These are phyloP conservation scores for Chironomus tentans DNA, from an alignment of 2,888 invertebrate genomes.

Conservation along the genomic window DNA sequence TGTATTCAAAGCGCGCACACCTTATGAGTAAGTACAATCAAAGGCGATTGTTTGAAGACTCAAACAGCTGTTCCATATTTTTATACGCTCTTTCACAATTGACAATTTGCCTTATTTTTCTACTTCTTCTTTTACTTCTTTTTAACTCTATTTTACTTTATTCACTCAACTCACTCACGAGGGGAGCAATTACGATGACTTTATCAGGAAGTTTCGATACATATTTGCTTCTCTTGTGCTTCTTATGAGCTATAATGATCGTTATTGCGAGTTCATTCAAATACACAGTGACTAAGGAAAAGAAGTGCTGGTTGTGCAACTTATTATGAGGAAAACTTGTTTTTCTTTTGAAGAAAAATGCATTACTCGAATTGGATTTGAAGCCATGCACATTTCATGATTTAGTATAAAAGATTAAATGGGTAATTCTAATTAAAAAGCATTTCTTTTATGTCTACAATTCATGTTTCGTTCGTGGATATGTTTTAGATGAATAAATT, in stretches of 20 bases:
- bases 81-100: neutral
- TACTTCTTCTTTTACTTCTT: neutral
- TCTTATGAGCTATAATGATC: no score
- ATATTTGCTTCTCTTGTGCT: neutral
- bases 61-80: slow-evolving; percentile 6
- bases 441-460: neutral
- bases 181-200: neutral
- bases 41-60: neutral
- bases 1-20: neutral
- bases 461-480: neutral
- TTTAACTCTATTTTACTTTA: neutral
- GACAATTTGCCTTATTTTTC: neutral
- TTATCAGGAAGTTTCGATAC: slow-evolving; percentile 2
- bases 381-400: neutral
- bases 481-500: slow-evolving; percentile 14
- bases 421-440: neutral
- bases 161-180: neutral
- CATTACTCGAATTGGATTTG: neutral
- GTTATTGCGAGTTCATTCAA: neutral
- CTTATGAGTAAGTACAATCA: neutral
- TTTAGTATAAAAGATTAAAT: neutral
- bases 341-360: neutral
- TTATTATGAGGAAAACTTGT: neutral
- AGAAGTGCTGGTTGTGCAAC: neutral
- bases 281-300: neutral